These are phyloP conservation scores for Neocloeon triangulifer DNA, from an alignment of 1,140 invertebrate genomes.

Conservation along the genomic window DNA sequence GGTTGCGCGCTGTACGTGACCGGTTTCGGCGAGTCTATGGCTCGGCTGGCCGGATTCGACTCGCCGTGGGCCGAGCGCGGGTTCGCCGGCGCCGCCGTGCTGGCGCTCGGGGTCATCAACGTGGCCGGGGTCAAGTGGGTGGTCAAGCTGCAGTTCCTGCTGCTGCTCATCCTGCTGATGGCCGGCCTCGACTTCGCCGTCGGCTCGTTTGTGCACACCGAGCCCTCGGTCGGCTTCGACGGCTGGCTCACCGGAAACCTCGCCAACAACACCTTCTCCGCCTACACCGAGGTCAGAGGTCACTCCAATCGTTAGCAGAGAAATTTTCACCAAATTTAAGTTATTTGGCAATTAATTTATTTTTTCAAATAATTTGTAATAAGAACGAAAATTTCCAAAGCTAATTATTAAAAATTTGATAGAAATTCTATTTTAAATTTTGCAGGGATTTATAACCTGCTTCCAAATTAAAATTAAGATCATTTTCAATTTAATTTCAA, in stretches of 20 bases:
- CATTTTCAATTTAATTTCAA: too few species aligned
- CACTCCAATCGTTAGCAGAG: too few species aligned
- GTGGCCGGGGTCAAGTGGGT: slow-evolving; percentile 85
- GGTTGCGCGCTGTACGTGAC: slow-evolving; percentile 85
- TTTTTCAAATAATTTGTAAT: too few species aligned
- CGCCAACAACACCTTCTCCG: slow-evolving; percentile 56
- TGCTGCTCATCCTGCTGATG: slow-evolving; percentile 58
- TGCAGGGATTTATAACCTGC: too few species aligned
- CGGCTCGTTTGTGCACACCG: slow-evolving; percentile 54
- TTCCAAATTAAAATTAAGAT: too few species aligned
- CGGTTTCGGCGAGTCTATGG: slow-evolving; percentile 90
- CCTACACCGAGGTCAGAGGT: too few species aligned
- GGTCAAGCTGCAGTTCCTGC: slow-evolving; percentile 69
- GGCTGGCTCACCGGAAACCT: slow-evolving; percentile 65
- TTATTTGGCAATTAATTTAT: too few species aligned
- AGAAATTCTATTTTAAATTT: too few species aligned
- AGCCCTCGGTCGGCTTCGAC: slow-evolving; percentile 55
- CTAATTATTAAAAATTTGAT: too few species aligned
- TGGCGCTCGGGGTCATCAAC: slow-evolving; percentile 68
- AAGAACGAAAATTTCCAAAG: too few species aligned
- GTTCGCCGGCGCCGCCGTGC: slow-evolving; percentile 57
- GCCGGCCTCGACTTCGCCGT: slow-evolving; percentile 75
- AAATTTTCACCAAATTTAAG: too few species aligned
- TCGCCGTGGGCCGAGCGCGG: slow-evolving; percentile 51
- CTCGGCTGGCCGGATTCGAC: slow-evolving; percentile 48